phyloP scores from a whole-genome alignment of 2,797 vertebrate species.

The Characodon lateralis region DNA sequence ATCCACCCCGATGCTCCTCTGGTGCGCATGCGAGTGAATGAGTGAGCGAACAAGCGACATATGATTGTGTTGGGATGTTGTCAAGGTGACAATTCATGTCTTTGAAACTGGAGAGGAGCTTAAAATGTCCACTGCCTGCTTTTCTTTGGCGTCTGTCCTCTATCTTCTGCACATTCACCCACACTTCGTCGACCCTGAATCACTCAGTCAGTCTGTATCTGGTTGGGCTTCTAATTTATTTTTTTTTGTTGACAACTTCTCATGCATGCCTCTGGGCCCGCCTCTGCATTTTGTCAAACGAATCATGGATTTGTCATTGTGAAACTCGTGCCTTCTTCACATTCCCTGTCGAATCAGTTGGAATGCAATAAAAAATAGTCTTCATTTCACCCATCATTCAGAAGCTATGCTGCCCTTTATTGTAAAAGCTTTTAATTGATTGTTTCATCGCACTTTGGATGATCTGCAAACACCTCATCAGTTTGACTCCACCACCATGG shows the following conservation, averaged over 20 bases:
- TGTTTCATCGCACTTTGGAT: conserved; percentile 57
- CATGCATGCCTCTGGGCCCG: conserved; percentile 73
- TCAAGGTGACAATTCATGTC: conserved; percentile 52
- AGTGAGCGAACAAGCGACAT: conserved; percentile 7
- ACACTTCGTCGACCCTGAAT: conserved; percentile 60
- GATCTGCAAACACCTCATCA: conserved; percentile 34
- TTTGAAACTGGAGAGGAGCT: conserved; percentile 66
- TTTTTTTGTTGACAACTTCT: conserved; percentile 38
- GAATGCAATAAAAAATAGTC: conserved; percentile 54
- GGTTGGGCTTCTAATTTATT: conserved; percentile 37
- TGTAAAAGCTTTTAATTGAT: conserved; percentile 49
- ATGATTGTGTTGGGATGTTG: conserved; percentile 52
- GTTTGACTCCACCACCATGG: conserved; percentile 37
- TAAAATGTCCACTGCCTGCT: conserved; percentile 75
- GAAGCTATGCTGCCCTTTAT: conserved; percentile 54
- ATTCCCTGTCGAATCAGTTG: conserved; percentile 46
- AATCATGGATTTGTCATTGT: conserved; percentile 60
- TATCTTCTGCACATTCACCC: conserved; percentile 65
- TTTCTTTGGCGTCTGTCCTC: conserved; percentile 63
- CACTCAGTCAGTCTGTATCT: conserved; percentile 56
- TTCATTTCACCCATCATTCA: conserved; percentile 45
- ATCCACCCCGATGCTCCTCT: conserved; percentile 71
- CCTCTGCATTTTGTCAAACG: conserved; percentile 71
- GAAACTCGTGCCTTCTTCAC: conserved; percentile 52
- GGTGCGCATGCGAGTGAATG: conserved; percentile 27